Percentiles rank a stretch among this genome's conserved stretches.
Evolutionary conservation across 2,113 vertebrate genomes (phyloP).

Genomic region (Malurus melanocephalus): DNA sequence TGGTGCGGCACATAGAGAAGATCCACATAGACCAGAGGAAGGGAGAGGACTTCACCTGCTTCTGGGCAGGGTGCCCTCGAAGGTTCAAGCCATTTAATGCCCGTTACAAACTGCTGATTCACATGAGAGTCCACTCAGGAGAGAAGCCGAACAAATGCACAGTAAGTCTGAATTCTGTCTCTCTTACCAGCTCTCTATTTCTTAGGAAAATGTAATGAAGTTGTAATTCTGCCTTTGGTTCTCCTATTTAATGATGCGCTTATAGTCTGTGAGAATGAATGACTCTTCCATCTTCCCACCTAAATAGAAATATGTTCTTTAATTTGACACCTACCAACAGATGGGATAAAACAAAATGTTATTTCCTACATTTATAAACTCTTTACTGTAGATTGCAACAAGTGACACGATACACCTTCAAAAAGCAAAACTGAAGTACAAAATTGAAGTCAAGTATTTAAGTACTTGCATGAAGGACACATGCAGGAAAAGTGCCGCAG

Average conservation of each 20-base stretch:
- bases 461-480: not conserved
- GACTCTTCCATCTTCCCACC: not conserved
- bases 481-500: not conserved
- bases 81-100: conserved; percentile 93
- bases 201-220: not conserved
- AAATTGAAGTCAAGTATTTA: not conserved
- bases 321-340: not conserved
- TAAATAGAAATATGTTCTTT: not conserved
- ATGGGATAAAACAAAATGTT: not conserved
- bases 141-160: conserved; percentile 98
- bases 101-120: conserved; percentile 95
- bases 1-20: conserved; percentile 93
- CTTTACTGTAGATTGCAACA: not conserved
- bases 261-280: not conserved
- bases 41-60: conserved; percentile 93
- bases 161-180: conserved; percentile 70
- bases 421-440: not conserved
- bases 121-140: conserved; percentile 97
- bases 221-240: not conserved
- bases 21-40: conserved; percentile 91
- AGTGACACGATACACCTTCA: not conserved
- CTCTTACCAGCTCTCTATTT: not conserved
- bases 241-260: not conserved
- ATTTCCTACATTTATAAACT: not conserved
- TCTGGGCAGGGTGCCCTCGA: conserved; percentile 89